Evolutionary conservation across 1,140 invertebrate genomes (phyloP).

Genomic region (Drosophila tristis): DNA sequence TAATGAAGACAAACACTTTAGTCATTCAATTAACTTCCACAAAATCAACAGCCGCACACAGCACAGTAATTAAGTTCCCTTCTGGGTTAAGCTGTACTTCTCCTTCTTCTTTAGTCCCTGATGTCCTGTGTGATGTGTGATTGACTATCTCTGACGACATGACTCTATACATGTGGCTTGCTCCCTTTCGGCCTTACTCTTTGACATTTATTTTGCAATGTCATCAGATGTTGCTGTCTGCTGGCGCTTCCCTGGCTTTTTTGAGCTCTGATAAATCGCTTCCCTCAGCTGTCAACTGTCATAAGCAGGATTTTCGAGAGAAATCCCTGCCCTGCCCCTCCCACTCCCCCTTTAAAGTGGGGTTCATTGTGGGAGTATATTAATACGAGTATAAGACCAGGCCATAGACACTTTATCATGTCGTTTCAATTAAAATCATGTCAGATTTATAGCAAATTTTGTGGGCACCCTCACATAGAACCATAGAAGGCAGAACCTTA

Average conservation of each 20-base stretch:
- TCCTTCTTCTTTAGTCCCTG: no score
- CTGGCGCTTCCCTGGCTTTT: not conserved
- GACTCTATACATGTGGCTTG: slow-evolving; percentile 18
- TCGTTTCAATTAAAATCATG: slow-evolving; percentile 55
- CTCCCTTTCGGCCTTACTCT: not conserved
- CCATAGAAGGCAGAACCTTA: no score
- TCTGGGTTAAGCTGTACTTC: slow-evolving; percentile 2
- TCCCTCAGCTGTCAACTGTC: slow-evolving; percentile 30
- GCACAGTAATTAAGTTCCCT: slow-evolving; percentile 15
- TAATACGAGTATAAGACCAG: slow-evolving; percentile 44
- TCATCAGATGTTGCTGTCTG: not conserved
- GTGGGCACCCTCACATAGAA: slow-evolving; percentile 1
- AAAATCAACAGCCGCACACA: no score
- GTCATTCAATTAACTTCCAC: no score
- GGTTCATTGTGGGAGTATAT: slow-evolving; percentile 20
- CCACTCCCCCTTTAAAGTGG: not conserved
- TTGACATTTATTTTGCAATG: slow-evolving; percentile 29
- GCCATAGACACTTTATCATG: slow-evolving; percentile 42
- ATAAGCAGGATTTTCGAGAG: slow-evolving; percentile 45
- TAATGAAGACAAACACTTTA: no score
- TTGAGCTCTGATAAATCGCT: slow-evolving; percentile 29
- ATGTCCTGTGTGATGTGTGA: slow-evolving; percentile 11
- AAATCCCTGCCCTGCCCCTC: not conserved
- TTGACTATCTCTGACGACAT: slow-evolving; percentile 39
- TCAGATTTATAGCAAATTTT: slow-evolving; percentile 40